These are phyloP conservation scores for Meteorus colon DNA, from an alignment of 2,888 invertebrate genomes.

Conservation along the genomic window DNA sequence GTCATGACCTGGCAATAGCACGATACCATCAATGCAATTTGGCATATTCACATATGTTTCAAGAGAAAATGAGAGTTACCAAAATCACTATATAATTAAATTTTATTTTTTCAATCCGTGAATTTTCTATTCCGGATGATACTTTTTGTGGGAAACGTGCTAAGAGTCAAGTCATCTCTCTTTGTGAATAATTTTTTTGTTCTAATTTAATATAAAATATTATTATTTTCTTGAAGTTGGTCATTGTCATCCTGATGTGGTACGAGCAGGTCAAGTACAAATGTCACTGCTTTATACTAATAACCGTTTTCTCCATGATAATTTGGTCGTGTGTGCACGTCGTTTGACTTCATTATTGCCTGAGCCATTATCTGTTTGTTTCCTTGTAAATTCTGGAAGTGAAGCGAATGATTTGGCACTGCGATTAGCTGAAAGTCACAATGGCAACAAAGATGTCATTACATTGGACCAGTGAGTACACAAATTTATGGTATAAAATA, in stretches of 20 bases:
- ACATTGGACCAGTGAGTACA: slow-evolving; percentile 95
- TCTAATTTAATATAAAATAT: too few relatives aligned
- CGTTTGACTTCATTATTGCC: slow-evolving; percentile 89
- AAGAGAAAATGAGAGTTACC: background rate
- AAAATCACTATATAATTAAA: too few relatives aligned
- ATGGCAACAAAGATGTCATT: slow-evolving; percentile 91
- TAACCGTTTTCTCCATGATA: slow-evolving; percentile 96
- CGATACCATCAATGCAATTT: too few relatives aligned
- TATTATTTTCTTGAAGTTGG: slow-evolving; percentile 82
- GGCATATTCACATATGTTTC: background rate
- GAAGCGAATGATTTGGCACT: slow-evolving; percentile 99
- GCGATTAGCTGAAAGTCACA: slow-evolving; percentile 91
- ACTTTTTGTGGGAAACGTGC: background rate
- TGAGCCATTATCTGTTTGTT: slow-evolving; percentile 90
- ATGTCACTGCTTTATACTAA: slow-evolving; percentile 95
- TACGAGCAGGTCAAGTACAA: slow-evolving; percentile 91
- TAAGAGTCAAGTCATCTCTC: background rate
- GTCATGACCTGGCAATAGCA: background rate
- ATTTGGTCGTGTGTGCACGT: slow-evolving; percentile 92
- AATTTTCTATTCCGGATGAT: too few relatives aligned
- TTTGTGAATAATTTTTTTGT: background rate
- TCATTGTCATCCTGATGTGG: slow-evolving; percentile 96
- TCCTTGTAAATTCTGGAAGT: slow-evolving; percentile 98
- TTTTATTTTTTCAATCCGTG: too few relatives aligned
- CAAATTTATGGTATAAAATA: background rate